Evolutionary conservation across 53 echinoderm and acorn worm genomes (phyloP).

Genomic region (Pentamera pediparva): DNA sequence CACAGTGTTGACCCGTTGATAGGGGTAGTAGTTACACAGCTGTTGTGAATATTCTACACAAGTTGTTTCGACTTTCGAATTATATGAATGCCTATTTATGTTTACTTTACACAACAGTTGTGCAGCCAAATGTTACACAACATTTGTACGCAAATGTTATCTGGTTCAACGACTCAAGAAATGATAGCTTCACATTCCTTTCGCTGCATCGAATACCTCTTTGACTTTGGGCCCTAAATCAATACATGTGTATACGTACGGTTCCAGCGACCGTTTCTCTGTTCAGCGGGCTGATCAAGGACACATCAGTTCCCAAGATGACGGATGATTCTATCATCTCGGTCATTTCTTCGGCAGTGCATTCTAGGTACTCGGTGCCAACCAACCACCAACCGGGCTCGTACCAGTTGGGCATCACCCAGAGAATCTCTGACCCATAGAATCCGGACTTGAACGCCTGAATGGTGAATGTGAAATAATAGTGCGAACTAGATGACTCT

Average conservation of each 20-base stretch:
- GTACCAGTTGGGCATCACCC: conserved; percentile 16
- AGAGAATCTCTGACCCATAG: background rate
- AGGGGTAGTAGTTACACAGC: too few relatives aligned
- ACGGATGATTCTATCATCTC: background rate
- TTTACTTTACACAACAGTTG: too few relatives aligned
- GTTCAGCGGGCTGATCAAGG: background rate
- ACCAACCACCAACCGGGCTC: background rate
- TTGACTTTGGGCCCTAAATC: background rate
- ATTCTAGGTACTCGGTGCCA: background rate
- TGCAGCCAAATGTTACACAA: too few relatives aligned
- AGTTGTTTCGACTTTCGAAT: too few relatives aligned
- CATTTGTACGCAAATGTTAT: too few relatives aligned
- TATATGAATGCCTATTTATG: too few relatives aligned
- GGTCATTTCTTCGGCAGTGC: background rate
- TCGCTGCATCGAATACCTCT: background rate
- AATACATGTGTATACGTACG: background rate
- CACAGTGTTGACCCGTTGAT: too few relatives aligned
- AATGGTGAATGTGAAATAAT: background rate
- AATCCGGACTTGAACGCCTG: background rate
- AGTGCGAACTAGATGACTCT: too few relatives aligned
- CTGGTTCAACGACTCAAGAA: too few relatives aligned
- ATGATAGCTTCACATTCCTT: too few relatives aligned
- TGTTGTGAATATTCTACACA: too few relatives aligned
- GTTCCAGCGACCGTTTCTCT: background rate
- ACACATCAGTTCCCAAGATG: background rate